Percentiles rank a stretch among this genome's conserved stretches.
Evolutionary conservation across 2,888 invertebrate species (phyloP).

Genomic region (Antheraea yamamai): DNA sequence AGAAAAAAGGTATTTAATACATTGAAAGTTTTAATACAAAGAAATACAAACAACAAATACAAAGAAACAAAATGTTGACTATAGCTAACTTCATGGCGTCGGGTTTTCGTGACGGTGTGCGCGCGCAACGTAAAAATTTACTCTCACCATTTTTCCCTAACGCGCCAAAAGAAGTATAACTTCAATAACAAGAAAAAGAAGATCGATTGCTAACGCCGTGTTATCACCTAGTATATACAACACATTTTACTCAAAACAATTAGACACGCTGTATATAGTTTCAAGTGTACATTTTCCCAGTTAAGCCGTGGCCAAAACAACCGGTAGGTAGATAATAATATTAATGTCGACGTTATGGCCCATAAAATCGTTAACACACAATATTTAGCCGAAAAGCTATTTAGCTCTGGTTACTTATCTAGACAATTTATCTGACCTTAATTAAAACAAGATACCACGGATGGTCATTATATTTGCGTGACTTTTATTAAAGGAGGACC

Average conservation of each 20-base stretch:
- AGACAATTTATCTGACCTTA: conserved; percentile 28
- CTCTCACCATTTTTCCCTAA: too few species aligned
- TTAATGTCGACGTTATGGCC: not conserved
- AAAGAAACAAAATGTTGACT: too few species aligned
- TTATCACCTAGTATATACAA: not conserved
- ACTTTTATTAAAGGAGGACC: not conserved
- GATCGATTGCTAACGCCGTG: too few species aligned
- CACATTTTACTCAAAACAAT: not conserved
- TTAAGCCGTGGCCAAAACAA: not conserved
- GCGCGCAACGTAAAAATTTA: too few species aligned
- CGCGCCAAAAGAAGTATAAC: too few species aligned
- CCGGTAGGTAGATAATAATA: conserved; percentile 13
- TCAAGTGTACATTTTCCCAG: not conserved
- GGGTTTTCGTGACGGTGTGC: too few species aligned
- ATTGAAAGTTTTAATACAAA: too few species aligned
- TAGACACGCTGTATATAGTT: not conserved
- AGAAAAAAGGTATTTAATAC: too few species aligned
- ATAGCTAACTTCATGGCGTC: too few species aligned
- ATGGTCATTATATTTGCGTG: conserved; percentile 7
- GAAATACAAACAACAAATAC: too few species aligned
- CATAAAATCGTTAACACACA: conserved; percentile 26
- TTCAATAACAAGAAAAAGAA: too few species aligned
- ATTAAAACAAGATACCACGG: conserved; percentile 23
- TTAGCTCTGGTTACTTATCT: conserved; percentile 22
- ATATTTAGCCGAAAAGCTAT: conserved; percentile 29